These are phyloP conservation scores for Choristoneura rosaceana DNA, from an alignment of 2,888 invertebrate genomes.

Conservation along the genomic window DNA sequence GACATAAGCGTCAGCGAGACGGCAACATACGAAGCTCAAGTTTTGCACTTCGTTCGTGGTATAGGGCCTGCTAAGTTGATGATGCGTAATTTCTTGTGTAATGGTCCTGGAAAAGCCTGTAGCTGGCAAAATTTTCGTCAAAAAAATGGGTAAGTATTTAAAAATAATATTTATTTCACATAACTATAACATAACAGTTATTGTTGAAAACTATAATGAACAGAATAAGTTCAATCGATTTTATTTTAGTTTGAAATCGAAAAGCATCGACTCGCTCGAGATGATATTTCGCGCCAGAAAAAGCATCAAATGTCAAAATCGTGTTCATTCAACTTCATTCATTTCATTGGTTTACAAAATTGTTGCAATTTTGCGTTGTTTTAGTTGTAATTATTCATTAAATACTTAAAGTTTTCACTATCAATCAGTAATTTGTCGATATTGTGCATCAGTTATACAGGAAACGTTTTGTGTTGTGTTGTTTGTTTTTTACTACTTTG, in stretches of 20 bases:
- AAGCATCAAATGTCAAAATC: conserved; percentile 54
- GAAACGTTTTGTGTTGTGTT: conserved; percentile 27
- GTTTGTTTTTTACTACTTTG: conserved; percentile 33
- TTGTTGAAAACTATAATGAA: neutral
- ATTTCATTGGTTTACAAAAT: conserved; percentile 9
- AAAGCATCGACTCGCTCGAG: neutral
- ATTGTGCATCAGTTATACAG: conserved; percentile 17
- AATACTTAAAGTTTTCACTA: neutral
- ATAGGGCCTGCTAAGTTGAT: too few relatives aligned
- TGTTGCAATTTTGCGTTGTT: conserved; percentile 32
- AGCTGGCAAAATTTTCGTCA: too few relatives aligned
- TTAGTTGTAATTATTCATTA: neutral
- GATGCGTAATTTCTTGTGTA: too few relatives aligned
- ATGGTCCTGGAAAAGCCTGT: too few relatives aligned
- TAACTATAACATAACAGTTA: neutral
- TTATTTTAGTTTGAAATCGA: neutral
- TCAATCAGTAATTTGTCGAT: conserved; percentile 6
- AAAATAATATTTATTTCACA: too few relatives aligned
- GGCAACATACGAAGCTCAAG: too few relatives aligned
- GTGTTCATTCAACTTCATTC: conserved; percentile 40
- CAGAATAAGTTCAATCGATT: neutral
- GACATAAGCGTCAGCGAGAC: too few relatives aligned
- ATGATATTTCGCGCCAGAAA: conserved; percentile 71
- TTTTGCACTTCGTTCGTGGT: too few relatives aligned
- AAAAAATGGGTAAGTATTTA: too few relatives aligned